Evolutionary conservation across 2,113 vertebrate genomes (phyloP), one percentile per base, ranked within the genome.

Genomic region (Erythrocercus mccallii): DNA sequence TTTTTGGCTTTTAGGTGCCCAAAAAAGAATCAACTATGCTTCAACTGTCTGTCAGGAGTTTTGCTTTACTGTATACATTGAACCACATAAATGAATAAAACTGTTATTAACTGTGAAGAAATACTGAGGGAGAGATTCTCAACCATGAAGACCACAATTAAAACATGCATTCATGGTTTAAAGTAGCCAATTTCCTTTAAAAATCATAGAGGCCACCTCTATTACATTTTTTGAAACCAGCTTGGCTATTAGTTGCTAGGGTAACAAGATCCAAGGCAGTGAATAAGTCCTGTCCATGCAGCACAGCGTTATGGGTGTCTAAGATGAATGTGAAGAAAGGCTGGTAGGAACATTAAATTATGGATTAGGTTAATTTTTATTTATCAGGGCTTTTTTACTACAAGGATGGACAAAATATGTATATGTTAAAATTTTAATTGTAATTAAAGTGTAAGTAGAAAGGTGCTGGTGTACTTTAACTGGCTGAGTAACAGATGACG

Each of bases 221-320:
- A 94, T 97, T 96, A 94, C 30, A 42, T 88, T 91, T 96, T 45
- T 96, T 82, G 17, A 97, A 93, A 85, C 69, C 68, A 92, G 93
- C 95, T 80, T 94, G 91, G 92, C 97, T 97, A 97, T 97, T 98
- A 98, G 97, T 98, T 97, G 95, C 97, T 96, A 98, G 91, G 97
- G 97, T 96, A 98, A 98, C 98, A 92, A 94, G 94, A 93, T 72
- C 62, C 81, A 79, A 78, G 94, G 80, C 73, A 79, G 94, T 53
- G 88, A 94, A 24, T 76, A 71, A 81, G 70, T 60, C 37, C 88
- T 94, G 61, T 78, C 64, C 78, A 92, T 54, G 72, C 60, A 95
- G 80, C 70, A 31, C 56, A 58, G 33, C 0, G 3, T 88, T 88
- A 38, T 27, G n/a, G 11, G 47, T 50, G 16, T 50, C 86, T 83